Conservation (phyloP, 2,797 vertebrate genomes). For the Lagocephalus sceleratus region DNA sequence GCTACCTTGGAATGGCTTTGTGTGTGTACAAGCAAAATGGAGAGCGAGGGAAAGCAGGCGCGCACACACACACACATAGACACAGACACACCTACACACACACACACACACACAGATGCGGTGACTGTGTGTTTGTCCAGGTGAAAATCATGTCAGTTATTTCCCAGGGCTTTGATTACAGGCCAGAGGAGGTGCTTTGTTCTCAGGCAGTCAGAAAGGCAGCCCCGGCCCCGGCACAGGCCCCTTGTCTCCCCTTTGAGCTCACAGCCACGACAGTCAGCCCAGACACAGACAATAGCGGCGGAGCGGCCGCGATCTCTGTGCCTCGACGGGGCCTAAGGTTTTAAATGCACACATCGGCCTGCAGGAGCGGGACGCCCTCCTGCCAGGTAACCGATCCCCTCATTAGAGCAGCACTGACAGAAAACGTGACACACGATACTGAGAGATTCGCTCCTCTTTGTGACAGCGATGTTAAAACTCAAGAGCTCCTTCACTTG, state of each 20-base stretch:
- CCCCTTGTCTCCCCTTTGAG: conserved; percentile 53
- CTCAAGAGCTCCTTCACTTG: conserved; percentile 34
- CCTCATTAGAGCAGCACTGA: conserved; percentile 64
- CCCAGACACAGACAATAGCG: conserved; percentile 58
- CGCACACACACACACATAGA: not conserved
- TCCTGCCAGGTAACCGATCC: conserved; percentile 66
- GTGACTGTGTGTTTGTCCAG: conserved; percentile 56
- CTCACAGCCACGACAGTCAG: conserved; percentile 64
- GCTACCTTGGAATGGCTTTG: conserved; percentile 6
- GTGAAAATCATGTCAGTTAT: conserved; percentile 68
- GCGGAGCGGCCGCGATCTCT: conserved; percentile 47
- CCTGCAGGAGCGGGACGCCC: conserved; percentile 50
- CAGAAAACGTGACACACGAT: conserved; percentile 52
- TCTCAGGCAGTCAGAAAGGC: conserved; percentile 64
- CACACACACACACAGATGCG: conserved; percentile 1
- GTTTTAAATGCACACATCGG: conserved; percentile 65
- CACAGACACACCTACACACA: too few relatives aligned
- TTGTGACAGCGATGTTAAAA: conserved; percentile 30
- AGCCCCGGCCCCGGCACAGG: conserved; percentile 37
- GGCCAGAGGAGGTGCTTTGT: conserved; percentile 71
- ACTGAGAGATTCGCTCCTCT: conserved; percentile 36
- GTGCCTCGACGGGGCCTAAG: conserved; percentile 49
- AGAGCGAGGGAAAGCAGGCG: conserved; percentile 18
- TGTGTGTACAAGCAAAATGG: conserved; percentile 9
- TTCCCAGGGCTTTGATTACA: conserved; percentile 79